Percentiles rank a stretch among this genome's conserved stretches.
Evolutionary conservation across 1,140 invertebrate species (phyloP).

Genomic region (Zophobas atratus): DNA sequence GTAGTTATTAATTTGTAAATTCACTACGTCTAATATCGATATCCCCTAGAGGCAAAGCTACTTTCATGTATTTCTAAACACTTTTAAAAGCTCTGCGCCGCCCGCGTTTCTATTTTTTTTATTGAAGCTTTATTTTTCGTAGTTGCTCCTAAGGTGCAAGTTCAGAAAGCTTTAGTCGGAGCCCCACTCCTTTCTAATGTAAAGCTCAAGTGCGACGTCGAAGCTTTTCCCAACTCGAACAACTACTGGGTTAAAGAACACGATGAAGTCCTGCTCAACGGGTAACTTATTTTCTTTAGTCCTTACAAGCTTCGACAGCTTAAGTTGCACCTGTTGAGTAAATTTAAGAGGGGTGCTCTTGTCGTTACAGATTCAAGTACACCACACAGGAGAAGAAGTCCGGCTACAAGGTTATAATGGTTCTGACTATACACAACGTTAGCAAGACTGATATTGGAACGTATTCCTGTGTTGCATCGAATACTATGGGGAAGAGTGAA

Average conservation of each 20-base stretch:
- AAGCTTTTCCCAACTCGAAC: conserved; percentile 70
- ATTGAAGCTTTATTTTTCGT: conserved; percentile 53
- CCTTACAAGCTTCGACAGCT: conserved; percentile 17
- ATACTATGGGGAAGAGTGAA: conserved; percentile 80
- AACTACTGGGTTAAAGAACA: conserved; percentile 72
- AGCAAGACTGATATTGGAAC: conserved; percentile 77
- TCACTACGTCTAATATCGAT: neutral
- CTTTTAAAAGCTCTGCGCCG: neutral
- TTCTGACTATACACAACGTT: conserved; percentile 77
- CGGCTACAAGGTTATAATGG: conserved; percentile 75
- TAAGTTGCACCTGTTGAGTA: conserved; percentile 24
- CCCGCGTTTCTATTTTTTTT: neutral
- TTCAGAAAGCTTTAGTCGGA: conserved; percentile 70
- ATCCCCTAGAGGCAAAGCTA: too few species aligned
- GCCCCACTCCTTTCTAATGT: conserved; percentile 69
- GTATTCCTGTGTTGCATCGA: conserved; percentile 82
- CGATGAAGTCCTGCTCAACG: conserved; percentile 70
- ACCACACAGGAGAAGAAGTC: conserved; percentile 73
- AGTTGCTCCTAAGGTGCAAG: conserved; percentile 71
- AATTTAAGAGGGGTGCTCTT: conserved; percentile 1
- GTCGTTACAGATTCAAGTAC: conserved; percentile 71
- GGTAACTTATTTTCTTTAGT: conserved; percentile 62
- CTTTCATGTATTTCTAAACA: too few species aligned
- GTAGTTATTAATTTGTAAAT: too few species aligned
- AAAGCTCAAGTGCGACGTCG: conserved; percentile 71